Evolutionary conservation across 2,113 vertebrate species (phyloP), one percentile per base, ranked within the genome.

Genomic region (Bujurquina vittata): DNA sequence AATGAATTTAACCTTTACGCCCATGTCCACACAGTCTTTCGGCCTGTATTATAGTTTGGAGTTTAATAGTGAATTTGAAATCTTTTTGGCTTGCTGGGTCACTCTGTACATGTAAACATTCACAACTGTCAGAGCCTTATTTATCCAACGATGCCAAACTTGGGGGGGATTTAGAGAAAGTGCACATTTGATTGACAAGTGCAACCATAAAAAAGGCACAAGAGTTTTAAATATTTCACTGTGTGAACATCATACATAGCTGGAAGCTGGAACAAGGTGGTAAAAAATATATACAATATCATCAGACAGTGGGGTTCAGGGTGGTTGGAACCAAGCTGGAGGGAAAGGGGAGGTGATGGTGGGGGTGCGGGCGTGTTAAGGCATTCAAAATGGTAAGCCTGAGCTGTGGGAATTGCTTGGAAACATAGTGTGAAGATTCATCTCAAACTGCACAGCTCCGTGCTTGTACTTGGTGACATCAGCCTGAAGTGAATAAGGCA

Each of bases 401-500:
- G 77, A 77, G 86, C 87, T 61, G 12, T 46, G 54, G 78, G 78
- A 75, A 79, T 74, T 60, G 49, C 75, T 61, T 61, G 17, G 63
- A 87, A 56, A 80, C 22, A 54, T 35, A 56, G 60, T 46, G 67
- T 77, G 80, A 72, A 46, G 79, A 65, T 84, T 88, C 73, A 72
- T 83, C 79, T 88, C 74, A 77, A 55, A 62, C 82, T 61, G 61
- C 78, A 56, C 61, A 20, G 74, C 75, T 85, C 58, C 35, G 17
- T 55, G 76, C 74, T 85, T 59, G 35, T 59, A 62, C 77, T 89
- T 85, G 69, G 35, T 77, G 83, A 87, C 79, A 77, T 63, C 83
- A 81, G 84, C 33, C 87, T 54, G 79, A 76, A 83, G 79, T 82
- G 79, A 85, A 79, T 75, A 59, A 59, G 78, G 74, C 81, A 79